These are phyloP conservation scores for Syritta pipiens DNA, from an alignment of 2,888 invertebrate species.

Conservation along the genomic window DNA sequence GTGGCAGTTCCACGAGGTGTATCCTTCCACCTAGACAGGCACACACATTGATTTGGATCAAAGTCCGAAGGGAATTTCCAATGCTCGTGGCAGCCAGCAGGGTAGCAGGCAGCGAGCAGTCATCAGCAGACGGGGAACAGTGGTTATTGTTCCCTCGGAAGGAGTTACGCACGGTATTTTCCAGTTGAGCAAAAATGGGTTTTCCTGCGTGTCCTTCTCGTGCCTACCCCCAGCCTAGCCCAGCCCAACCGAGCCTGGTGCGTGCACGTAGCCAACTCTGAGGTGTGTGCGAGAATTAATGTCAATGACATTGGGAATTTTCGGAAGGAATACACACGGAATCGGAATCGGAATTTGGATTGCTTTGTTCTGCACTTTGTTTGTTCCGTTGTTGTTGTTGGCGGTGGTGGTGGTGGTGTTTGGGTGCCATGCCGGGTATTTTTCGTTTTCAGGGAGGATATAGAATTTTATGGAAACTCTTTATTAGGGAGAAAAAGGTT, in stretches of 20 bases:
- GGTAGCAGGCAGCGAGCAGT: slow-evolving; percentile 3
- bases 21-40: neutral
- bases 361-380: slow-evolving; percentile 46
- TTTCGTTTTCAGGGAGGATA: neutral
- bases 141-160: slow-evolving; percentile 35
- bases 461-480: neutral
- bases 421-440: slow-evolving; percentile 1
- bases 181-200: slow-evolving; percentile 61
- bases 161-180: slow-evolving; percentile 65
- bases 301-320: slow-evolving; percentile 67
- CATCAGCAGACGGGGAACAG: slow-evolving; percentile 8
- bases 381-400: neutral
- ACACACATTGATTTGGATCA: slow-evolving; percentile 68
- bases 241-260: slow-evolving; percentile 29
- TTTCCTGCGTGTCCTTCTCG: slow-evolving; percentile 35
- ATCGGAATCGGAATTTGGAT: slow-evolving; percentile 43
- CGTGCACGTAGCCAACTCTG: slow-evolving; percentile 58
- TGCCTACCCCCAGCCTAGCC: no score
- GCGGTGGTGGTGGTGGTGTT: neutral
- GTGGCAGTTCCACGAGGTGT: slow-evolving; percentile 4
- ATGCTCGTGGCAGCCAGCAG: neutral
- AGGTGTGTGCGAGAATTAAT: slow-evolving; percentile 66
- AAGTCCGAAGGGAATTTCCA: slow-evolving; percentile 63
- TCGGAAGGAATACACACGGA: slow-evolving; percentile 29
- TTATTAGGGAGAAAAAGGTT: neutral